Conservation (phyloP, 30 jellyfish, hydroid and myxozoan species). For the Pseudorhiza aurosa region DNA sequence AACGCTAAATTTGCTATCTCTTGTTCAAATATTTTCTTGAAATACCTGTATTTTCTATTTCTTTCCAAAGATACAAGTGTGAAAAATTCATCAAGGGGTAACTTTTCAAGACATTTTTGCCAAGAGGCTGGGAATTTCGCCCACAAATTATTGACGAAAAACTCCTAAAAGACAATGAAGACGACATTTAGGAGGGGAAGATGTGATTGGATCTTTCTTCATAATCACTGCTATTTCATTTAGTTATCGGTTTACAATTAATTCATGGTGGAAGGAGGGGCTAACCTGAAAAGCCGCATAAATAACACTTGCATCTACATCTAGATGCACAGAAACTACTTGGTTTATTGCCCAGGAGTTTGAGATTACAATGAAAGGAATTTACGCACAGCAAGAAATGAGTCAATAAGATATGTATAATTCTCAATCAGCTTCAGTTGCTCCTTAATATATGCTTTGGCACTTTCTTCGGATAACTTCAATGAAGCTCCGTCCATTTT, state of each 20-base stretch:
- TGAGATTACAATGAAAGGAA: not conserved
- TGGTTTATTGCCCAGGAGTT: not conserved
- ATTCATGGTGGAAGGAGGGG: too few species aligned
- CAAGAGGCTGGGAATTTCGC: conserved; percentile 58
- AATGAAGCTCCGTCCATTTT: not conserved
- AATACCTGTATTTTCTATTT: not conserved
- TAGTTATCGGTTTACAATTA: too few species aligned
- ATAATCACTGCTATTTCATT: too few species aligned
- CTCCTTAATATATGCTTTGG: not conserved
- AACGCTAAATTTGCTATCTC: too few species aligned
- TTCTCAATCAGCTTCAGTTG: not conserved
- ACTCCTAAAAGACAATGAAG: conserved; percentile 47
- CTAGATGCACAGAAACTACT: too few species aligned
- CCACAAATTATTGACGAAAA: conserved; percentile 67
- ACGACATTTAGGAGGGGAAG: not conserved
- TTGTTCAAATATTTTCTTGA: not conserved
- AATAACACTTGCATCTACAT: too few species aligned
- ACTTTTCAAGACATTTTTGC: conserved; percentile 47
- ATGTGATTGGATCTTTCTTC: not conserved
- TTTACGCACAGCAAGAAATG: conserved; percentile 34
- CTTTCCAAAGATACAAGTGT: conserved; percentile 6
- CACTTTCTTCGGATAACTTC: not conserved
- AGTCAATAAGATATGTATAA: conserved; percentile 7
- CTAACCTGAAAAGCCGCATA: too few species aligned
- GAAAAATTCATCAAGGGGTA: conserved; percentile 67